A percentile compares a stretch with the other conserved stretches of the same genome.
Conservation (phyloP, 1,140 invertebrate genomes). For the Drosophila guanche region DNA sequence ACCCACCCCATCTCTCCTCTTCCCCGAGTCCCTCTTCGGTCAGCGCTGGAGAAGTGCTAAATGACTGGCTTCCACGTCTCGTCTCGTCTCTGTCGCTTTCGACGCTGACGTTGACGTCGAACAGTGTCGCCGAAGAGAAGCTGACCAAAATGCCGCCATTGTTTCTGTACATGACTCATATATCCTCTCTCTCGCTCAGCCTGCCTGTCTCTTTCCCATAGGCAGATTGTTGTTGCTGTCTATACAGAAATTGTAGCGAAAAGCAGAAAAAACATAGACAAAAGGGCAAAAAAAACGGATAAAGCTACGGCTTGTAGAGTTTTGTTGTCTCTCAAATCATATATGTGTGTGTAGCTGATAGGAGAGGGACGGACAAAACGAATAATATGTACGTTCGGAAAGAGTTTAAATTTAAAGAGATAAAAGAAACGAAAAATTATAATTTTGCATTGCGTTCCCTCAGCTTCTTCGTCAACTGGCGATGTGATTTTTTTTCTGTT, state of each 20-base stretch:
- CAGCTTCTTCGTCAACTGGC: slow-evolving; percentile 9
- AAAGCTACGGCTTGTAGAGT: slow-evolving; percentile 30
- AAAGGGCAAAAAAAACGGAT: slow-evolving; percentile 6
- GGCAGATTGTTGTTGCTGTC: too few species aligned
- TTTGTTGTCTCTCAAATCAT: not conserved
- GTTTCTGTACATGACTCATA: slow-evolving; percentile 45
- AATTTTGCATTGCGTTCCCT: slow-evolving; percentile 19
- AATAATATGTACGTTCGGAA: too few species aligned
- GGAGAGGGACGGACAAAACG: too few species aligned
- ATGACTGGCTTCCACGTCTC: slow-evolving; percentile 30
- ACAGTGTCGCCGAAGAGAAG: slow-evolving; percentile 20
- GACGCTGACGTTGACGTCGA: too few species aligned
- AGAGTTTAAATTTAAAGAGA: slow-evolving; percentile 6
- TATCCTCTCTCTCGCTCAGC: not conserved
- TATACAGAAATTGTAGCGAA: too few species aligned
- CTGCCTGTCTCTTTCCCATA: slow-evolving; percentile 2
- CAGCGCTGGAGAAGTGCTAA: slow-evolving; percentile 40
- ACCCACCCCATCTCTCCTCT: not conserved
- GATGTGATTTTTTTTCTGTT: slow-evolving; percentile 13
- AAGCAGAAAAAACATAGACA: slow-evolving; percentile 1
- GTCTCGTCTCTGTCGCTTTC: slow-evolving; percentile 6
- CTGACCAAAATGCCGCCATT: slow-evolving; percentile 53
- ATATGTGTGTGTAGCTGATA: too few species aligned
- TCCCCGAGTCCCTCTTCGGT: not conserved
- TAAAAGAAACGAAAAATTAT: slow-evolving; percentile 31